Base-by-base conservation (phyloP, 37 sponge, comb jelly and placozoan species). In the Aplysina aerophoba region DNA sequence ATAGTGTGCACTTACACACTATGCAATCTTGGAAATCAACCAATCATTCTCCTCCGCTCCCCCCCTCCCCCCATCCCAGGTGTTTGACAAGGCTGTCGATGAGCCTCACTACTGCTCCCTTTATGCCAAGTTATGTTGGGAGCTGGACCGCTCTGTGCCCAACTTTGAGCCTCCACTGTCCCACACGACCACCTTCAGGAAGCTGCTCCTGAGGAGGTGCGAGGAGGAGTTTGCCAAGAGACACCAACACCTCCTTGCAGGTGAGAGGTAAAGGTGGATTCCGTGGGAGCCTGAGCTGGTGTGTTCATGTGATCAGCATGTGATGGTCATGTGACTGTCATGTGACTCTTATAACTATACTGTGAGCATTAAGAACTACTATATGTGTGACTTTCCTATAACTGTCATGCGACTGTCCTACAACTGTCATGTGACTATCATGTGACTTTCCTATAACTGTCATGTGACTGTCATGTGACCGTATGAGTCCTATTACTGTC, bases 1-100 rank as follows among this genome's bases (percentile, higher is more conserved):
- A n/a, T 35, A 41, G 54, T 40, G 53, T 1, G 34, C 2, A 59
- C 30, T 61, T 35, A 57, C 37, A 28, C n/a, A 22, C n/a, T 56
- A 24, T 59, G 36, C 19, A 41, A 3, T 1, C 24, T 8, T 2
- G 2, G 2, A 16, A 24, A 57, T 81, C n/a, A 28, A 14, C 56
- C n/a, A n/a, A 4, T 59, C 2, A 4, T 30, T 28, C 40, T 38
- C 27, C 77, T 57, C 60, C 24, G 55, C 79, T 59, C 78, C 38
- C 62, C 30, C 33, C 31, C 61, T 40, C 59, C 0, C 36, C 56
- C n/a, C 37, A 72, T 11, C n/a, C 17, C 65, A 93, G 93, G 81
- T 95, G 39, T 95, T 86, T 72, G 93, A 95, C 24, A 95, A 95
- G 84, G 95, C 95, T 25, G 40, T 92, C 21, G 90, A 89, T 58